These are phyloP conservation scores for Miichthys miiuy DNA, from an alignment of 2,797 vertebrate genomes.

Conservation along the genomic window DNA sequence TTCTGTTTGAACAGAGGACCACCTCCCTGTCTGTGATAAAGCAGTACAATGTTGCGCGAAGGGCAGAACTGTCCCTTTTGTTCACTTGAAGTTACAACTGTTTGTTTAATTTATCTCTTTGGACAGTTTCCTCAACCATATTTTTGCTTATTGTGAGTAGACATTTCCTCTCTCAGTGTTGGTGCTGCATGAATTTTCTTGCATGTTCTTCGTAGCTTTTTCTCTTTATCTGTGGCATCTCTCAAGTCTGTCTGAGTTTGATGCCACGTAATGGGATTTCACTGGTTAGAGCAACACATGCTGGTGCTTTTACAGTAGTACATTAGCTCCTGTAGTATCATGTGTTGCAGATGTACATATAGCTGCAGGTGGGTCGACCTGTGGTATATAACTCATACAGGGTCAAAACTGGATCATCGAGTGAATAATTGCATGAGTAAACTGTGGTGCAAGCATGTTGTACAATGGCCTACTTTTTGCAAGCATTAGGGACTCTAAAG, in stretches of 20 bases:
- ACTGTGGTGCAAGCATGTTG: not conserved
- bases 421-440: constrained; percentile 1
- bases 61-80: not conserved
- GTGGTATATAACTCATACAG: not conserved
- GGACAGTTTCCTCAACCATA: not conserved
- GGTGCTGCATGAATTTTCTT: not conserved
- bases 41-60: not conserved
- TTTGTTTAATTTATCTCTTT: not conserved
- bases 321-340: not conserved
- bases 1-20: not conserved
- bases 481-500: constrained; percentile 9
- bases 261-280: not conserved
- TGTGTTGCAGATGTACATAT: not conserved
- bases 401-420: not conserved
- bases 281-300: not conserved
- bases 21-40: constrained; percentile 4
- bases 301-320: too few relatives aligned
- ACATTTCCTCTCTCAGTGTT: not conserved
- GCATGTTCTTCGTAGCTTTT: constrained; percentile 8
- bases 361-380: not conserved
- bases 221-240: not conserved
- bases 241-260: not conserved
- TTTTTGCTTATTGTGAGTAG: not conserved
- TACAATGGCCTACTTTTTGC: not conserved
- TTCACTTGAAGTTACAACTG: not conserved